Conservation (phyloP, 2,888 invertebrate species). For the Catocala fraxini region DNA sequence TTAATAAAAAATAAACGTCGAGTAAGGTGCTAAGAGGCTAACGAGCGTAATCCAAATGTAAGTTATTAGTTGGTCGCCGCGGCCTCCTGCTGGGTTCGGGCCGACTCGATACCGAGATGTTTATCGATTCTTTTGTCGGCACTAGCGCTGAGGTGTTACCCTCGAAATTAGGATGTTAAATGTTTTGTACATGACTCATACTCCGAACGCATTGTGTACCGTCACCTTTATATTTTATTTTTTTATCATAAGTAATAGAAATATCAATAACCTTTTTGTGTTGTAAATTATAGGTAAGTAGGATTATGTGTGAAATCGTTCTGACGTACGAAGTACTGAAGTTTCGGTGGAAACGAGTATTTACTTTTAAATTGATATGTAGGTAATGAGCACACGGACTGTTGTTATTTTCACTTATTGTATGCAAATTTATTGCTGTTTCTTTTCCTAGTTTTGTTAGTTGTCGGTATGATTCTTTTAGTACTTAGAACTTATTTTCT, state of each 20-base stretch:
- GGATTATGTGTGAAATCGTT: constrained; percentile 69
- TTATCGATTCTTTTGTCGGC: constrained; percentile 86
- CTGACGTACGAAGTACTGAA: constrained; percentile 26
- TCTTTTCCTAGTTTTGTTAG: neutral
- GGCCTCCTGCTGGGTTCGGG: constrained; percentile 77
- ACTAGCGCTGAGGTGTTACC: constrained; percentile 83
- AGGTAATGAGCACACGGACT: constrained; percentile 28
- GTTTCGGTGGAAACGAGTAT: constrained; percentile 6
- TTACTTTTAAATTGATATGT: constrained; percentile 27
- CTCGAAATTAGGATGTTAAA: constrained; percentile 85
- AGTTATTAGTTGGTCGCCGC: constrained; percentile 79
- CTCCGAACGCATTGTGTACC: constrained; percentile 69
- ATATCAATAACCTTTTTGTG: constrained; percentile 76
- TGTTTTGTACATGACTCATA: constrained; percentile 84
- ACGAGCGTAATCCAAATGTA: constrained; percentile 86
- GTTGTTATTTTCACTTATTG: constrained; percentile 40
- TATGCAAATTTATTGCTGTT: constrained; percentile 1
- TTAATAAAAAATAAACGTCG: constrained; percentile 83
- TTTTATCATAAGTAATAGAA: constrained; percentile 72
- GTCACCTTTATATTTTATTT: constrained; percentile 50
- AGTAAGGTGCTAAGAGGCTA: constrained; percentile 86
- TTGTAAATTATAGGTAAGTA: constrained; percentile 61
- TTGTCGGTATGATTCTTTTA: too few relatives aligned
- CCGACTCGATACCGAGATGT: constrained; percentile 75
- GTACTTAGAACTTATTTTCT: too few relatives aligned